These are phyloP conservation scores for Colinus virginianus DNA, from an alignment of 2,113 vertebrate species.

Conservation along the genomic window DNA sequence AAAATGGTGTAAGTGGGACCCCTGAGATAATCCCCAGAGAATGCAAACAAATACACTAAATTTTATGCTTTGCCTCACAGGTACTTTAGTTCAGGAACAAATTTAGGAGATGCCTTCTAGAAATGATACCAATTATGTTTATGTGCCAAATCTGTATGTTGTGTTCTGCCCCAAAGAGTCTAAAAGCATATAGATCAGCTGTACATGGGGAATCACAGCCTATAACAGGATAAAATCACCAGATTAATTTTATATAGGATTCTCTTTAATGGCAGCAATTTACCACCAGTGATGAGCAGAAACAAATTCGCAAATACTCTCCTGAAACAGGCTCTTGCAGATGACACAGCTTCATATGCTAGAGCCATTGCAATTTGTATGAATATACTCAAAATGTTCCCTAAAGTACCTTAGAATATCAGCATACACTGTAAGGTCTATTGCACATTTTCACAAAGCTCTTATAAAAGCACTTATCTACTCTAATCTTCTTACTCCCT, in stretches of 20 bases:
- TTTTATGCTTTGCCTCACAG: background rate
- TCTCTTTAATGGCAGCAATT: conserved; percentile 29
- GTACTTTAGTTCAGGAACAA: background rate
- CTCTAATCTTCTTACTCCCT: conserved; percentile 1
- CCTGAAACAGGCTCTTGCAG: conserved; percentile 15
- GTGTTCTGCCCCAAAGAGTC: background rate
- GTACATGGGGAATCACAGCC: background rate
- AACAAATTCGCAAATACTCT: conserved; percentile 42
- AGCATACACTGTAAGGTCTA: conserved; percentile 25
- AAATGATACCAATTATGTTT: background rate
- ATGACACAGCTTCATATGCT: background rate
- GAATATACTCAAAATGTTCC: conserved; percentile 10
- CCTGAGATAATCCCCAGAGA: background rate
- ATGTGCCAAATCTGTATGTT: background rate
- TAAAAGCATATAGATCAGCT: background rate
- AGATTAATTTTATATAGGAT: background rate
- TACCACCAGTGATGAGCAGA: background rate
- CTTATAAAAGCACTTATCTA: conserved; percentile 42
- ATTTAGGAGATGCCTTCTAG: background rate
- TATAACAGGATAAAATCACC: background rate
- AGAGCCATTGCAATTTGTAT: conserved; percentile 10
- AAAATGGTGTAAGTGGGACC: background rate
- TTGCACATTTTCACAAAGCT: conserved; percentile 15
- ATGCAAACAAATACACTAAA: background rate
- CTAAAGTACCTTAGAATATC: conserved; percentile 23